Base-by-base conservation (phyloP, 2,888 invertebrate species). In the Eristalis intricaria region DNA sequence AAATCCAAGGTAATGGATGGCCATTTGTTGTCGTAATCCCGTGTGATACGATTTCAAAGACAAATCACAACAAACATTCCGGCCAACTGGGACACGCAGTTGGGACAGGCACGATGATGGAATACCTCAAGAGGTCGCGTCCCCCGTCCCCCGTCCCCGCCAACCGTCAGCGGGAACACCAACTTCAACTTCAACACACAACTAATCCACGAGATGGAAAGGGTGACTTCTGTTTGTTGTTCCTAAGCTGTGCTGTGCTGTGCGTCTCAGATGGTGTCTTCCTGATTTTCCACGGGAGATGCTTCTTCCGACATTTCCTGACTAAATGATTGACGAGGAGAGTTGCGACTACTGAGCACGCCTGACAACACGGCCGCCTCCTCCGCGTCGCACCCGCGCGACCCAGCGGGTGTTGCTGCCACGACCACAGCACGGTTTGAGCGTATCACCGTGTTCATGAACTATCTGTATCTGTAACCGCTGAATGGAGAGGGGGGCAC, bases 11-110 rank as follows among this genome's bases (percentile, higher is more conserved):
- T 78, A 78, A 86, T 86, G 61, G 83, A 86, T 83, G 78, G 74
- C 77, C 74, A 86, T 86, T 86, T 86, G 70, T 83, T 86, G 70
- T 86, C 78, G 60, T 83, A 86, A 86, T 86, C 83, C 78, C 56
- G 70, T 70, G 65, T 74, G 86, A 83, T 83, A 83, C 66, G 63
- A 74, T 70, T 86, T 68, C 70, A 64, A 61, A 66, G 78, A 86
- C 78, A 85, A 85, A 86, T 86, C 86, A 86, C 83, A 86, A 86
- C 83, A 86, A 86, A 86, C 69, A 82, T 78, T 78, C 61, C 35
- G 50, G 26, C 60, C 74, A 81, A 81, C 68, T 80, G 80, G 61
- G 73, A 74, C 80, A 75, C 66, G 71, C 38, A 38, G 38, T 38
- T 38, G 38, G 38, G 38, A 38, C 38, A 13, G 26, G 40, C 50